phyloP scores from a whole-genome alignment of 2,113 vertebrate genomes.

The Calypte anna region DNA sequence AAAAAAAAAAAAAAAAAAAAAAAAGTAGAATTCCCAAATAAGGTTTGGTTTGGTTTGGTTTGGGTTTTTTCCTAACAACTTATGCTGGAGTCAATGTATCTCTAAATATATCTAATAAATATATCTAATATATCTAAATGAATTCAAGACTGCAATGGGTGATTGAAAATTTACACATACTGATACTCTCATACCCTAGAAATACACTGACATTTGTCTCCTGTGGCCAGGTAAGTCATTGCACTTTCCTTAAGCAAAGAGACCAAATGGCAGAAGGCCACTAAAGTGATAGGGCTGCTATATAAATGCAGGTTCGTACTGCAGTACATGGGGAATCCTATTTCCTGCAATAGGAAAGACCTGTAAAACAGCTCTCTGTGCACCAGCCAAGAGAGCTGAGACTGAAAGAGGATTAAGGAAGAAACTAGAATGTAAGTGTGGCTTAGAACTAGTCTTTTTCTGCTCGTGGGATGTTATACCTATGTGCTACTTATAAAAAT shows the following conservation, averaged over 20 bases:
- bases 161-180: neutral
- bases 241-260: neutral
- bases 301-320: neutral
- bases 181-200: neutral
- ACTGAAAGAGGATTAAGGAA: neutral
- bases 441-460: neutral
- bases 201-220: fast-evolving
- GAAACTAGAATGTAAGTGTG: neutral
- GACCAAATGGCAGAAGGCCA: neutral
- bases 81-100: neutral
- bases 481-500: neutral
- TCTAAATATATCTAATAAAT: neutral
- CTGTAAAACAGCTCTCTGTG: neutral
- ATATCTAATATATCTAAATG: neutral
- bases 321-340: neutral
- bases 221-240: fast-evolving
- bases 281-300: neutral
- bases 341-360: neutral
- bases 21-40: neutral
- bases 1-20: neutral
- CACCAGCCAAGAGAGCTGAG: neutral
- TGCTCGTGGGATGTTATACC: neutral
- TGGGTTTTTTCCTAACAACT: neutral
- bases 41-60: neutral
- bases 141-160: neutral